Percentiles rank a stretch among this genome's conserved stretches.
Conservation (phyloP, 2,113 vertebrate genomes). For the Salvator merianae region DNA sequence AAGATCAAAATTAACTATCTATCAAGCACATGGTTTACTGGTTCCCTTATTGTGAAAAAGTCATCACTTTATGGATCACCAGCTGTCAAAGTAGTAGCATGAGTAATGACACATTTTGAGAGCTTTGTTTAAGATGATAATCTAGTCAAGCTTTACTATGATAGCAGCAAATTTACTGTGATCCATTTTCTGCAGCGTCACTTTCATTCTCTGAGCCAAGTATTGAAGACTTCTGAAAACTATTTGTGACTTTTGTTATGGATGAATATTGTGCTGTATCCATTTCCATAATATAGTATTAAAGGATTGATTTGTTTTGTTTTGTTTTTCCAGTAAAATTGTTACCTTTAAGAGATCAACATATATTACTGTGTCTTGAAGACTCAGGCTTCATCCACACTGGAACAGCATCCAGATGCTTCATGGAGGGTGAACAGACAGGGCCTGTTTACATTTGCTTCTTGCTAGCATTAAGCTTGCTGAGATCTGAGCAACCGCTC, state of each 20-base stretch:
- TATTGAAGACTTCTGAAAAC: not conserved
- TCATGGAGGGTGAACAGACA: too few relatives aligned
- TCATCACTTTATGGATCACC: conserved; percentile 12
- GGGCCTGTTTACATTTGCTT: too few relatives aligned
- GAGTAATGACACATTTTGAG: conserved; percentile 12
- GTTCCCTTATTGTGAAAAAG: conserved; percentile 10
- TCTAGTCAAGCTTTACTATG: conserved; percentile 17
- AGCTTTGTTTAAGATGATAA: conserved; percentile 16
- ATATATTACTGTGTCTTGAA: too few relatives aligned
- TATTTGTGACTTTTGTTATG: not conserved
- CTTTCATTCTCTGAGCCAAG: not conserved
- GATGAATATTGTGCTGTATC: not conserved
- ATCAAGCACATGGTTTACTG: conserved; percentile 2
- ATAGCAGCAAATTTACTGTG: not conserved
- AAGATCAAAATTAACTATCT: not conserved
- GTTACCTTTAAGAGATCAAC: too few relatives aligned
- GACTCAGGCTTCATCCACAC: too few relatives aligned
- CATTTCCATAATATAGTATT: not conserved
- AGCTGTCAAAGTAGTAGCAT: conserved; percentile 6
- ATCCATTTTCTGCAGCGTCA: not conserved
- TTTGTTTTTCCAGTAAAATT: too few relatives aligned
- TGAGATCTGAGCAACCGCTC: too few relatives aligned
- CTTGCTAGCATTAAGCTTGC: too few relatives aligned
- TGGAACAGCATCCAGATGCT: too few relatives aligned
- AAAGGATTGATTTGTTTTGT: too few relatives aligned